A percentile compares a stretch with the other conserved stretches of the same genome.
phyloP scores from a whole-genome alignment of 2,113 vertebrate species.

The Cepphus grylle region DNA sequence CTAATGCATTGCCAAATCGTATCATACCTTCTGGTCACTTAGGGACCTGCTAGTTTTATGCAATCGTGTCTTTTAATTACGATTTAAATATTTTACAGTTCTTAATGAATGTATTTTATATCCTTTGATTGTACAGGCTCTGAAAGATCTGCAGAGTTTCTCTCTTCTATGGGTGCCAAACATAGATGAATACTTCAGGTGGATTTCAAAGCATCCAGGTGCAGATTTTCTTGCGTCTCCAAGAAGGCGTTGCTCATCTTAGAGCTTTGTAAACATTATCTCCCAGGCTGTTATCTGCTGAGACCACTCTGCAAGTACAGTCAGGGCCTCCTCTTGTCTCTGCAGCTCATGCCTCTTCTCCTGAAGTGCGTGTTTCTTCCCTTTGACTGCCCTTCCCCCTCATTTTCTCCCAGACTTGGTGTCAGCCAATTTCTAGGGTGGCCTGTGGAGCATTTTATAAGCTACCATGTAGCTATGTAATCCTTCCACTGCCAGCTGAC shows the following conservation, averaged over 20 bases:
- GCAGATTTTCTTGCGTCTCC: neutral
- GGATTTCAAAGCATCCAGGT: neutral
- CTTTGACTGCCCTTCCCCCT: neutral
- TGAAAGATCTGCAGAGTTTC: neutral
- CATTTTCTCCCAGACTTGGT: neutral
- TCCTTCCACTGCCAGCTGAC: neutral
- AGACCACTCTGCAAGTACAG: neutral
- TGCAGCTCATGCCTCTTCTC: neutral
- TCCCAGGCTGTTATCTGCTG: neutral
- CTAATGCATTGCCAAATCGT: neutral
- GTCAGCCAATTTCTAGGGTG: neutral
- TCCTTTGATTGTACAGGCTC: neutral
- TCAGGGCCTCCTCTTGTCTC: neutral
- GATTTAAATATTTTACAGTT: neutral
- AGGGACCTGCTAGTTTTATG: neutral
- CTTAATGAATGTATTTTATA: neutral
- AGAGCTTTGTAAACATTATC: neutral
- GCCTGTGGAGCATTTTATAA: neutral
- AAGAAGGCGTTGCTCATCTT: neutral
- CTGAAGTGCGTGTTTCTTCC: neutral
- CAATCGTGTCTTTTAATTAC: neutral
- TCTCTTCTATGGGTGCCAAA: neutral
- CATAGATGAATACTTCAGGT: neutral
- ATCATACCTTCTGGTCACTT: neutral
- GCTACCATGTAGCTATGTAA: neutral